Conservation (phyloP, 1,140 invertebrate genomes). For the Pemphigus obesinymphae region DNA sequence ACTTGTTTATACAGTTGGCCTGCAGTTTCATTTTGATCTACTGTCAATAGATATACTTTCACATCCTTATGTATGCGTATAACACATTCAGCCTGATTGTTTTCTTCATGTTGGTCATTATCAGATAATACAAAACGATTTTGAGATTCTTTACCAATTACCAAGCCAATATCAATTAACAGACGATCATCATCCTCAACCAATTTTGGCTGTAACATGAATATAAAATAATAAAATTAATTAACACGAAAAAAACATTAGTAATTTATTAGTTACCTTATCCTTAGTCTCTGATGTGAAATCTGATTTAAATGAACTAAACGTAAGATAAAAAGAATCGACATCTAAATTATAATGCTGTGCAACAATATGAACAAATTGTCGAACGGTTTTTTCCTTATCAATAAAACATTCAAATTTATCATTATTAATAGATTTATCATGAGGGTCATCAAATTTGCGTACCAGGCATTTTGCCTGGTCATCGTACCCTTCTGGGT, state of each 20-base stretch:
- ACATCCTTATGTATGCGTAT: neutral
- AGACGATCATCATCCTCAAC: slow-evolving; percentile 1
- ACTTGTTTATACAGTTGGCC: neutral
- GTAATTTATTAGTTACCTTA: neutral
- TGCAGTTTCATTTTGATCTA: slow-evolving; percentile 11
- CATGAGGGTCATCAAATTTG: neutral
- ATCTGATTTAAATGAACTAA: slow-evolving; percentile 34
- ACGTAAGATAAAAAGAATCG: slow-evolving; percentile 41
- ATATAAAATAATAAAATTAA: too few relatives aligned
- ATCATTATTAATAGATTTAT: neutral
- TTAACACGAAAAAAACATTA: neutral
- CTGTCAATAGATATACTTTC: neutral
- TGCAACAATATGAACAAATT: slow-evolving; percentile 43
- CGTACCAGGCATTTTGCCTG: slow-evolving; percentile 43
- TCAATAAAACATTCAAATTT: slow-evolving; percentile 42
- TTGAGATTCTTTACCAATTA: slow-evolving; percentile 7
- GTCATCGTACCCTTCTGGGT: slow-evolving; percentile 7
- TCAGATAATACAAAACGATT: slow-evolving; percentile 34
- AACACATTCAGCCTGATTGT: neutral
- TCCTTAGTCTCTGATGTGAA: neutral
- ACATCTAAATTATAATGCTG: slow-evolving; percentile 41
- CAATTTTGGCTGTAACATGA: neutral
- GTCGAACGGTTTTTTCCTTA: slow-evolving; percentile 36
- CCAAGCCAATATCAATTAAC: slow-evolving; percentile 18
- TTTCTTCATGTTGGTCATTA: neutral